These are phyloP conservation scores for Henricia sp. DNA, from an alignment of 53 echinoderm and acorn worm genomes.

Conservation along the genomic window DNA sequence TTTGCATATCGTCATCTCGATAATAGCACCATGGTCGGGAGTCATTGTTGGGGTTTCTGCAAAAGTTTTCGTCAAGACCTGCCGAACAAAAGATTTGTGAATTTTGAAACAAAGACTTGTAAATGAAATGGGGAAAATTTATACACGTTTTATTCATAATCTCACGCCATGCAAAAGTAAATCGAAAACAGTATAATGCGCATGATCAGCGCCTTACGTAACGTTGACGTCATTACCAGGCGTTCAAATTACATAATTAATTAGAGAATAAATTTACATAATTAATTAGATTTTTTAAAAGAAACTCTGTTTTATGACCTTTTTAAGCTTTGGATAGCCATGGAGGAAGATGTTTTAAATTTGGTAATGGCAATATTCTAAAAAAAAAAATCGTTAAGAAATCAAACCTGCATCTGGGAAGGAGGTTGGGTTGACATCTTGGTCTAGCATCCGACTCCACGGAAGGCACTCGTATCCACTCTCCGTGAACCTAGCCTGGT, in stretches of 20 bases:
- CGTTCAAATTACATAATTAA: too few relatives aligned
- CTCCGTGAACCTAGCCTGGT: slow-evolving; percentile 73
- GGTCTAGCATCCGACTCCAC: slow-evolving; percentile 55
- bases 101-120: not conserved
- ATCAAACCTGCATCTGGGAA: slow-evolving; percentile 53
- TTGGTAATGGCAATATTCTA: not conserved
- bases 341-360: not conserved
- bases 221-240: too few relatives aligned
- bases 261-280: too few relatives aligned
- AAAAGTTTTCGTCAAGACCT: slow-evolving; percentile 70
- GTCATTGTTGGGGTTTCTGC: slow-evolving; percentile 67
- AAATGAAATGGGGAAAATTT: not conserved
- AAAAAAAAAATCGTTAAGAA: too few relatives aligned
- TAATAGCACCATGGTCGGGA: slow-evolving; percentile 75
- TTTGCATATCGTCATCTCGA: not conserved
- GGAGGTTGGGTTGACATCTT: too few relatives aligned
- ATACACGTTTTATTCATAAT: too few relatives aligned
- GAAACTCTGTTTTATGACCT: too few relatives aligned
- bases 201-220: too few relatives aligned
- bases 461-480: slow-evolving; percentile 58
- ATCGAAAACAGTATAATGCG: too few relatives aligned
- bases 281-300: too few relatives aligned
- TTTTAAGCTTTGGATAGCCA: not conserved
- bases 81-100: not conserved
- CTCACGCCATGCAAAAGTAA: too few relatives aligned